Conservation (phyloP, 2,113 vertebrate species). For the Limanda limanda region DNA sequence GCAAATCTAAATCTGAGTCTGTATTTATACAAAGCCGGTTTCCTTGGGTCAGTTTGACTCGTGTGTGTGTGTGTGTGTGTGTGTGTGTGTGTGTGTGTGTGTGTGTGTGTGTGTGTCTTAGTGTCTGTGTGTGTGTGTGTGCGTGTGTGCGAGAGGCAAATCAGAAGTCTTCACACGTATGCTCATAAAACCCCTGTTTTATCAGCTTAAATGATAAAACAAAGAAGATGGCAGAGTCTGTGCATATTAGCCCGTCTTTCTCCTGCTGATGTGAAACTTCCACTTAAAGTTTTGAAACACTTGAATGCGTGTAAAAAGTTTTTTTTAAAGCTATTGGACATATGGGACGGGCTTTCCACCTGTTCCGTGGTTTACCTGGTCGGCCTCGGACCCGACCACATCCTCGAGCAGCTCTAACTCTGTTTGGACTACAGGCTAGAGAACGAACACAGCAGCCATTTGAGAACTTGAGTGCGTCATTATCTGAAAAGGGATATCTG, state of each 20-base stretch:
- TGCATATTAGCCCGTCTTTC: neutral
- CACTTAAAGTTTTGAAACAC: neutral
- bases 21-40: constrained; percentile 70
- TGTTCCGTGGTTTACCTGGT: constrained; percentile 27
- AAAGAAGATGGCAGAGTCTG: neutral
- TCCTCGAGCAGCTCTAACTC: constrained; percentile 41
- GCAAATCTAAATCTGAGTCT: constrained; percentile 76
- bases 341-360: constrained; percentile 13
- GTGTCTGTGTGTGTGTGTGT: constrained; percentile 22
- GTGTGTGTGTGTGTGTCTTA: constrained; percentile 8
- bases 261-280: neutral
- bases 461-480: constrained; percentile 40
- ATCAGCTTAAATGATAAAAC: constrained; percentile 4
- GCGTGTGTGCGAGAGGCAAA: neutral
- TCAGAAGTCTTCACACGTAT: constrained; percentile 6
- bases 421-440: constrained; percentile 29
- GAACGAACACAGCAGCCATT: constrained; percentile 28
- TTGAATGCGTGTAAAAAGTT: neutral
- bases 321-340: too few species aligned
- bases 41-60: constrained; percentile 55
- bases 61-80: constrained; percentile 19
- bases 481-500: constrained; percentile 54
- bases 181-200: constrained; percentile 10
- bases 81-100: constrained; percentile 23
- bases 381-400: constrained; percentile 39